phyloP scores from a whole-genome alignment of 2,888 invertebrate genomes.

The Nymphalis urticae region DNA sequence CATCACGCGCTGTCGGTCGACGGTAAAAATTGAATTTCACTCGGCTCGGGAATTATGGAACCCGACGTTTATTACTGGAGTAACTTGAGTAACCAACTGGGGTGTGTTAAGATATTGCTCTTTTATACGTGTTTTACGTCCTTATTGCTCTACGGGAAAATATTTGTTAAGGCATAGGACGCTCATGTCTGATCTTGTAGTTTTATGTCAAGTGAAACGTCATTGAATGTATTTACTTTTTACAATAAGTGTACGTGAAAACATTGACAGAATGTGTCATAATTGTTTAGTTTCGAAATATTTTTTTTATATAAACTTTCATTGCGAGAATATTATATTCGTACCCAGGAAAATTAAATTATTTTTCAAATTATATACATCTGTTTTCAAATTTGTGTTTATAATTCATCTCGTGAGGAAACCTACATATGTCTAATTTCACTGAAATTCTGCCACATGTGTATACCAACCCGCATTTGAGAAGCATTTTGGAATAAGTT shows the following conservation, averaged over 20 bases:
- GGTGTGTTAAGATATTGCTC: constrained; percentile 37
- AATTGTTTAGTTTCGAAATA: no score
- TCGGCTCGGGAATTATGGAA: constrained; percentile 30
- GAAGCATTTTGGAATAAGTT: no score
- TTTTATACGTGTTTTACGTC: constrained; percentile 30
- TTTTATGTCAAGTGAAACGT: constrained; percentile 4
- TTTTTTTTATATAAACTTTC: no score
- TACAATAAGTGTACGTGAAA: neutral
- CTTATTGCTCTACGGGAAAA: neutral
- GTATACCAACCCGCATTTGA: no score
- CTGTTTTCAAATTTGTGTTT: no score
- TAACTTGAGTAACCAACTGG: constrained; percentile 32
- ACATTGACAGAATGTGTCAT: neutral
- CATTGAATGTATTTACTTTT: neutral
- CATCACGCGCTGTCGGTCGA: constrained; percentile 25
- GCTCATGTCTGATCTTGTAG: constrained; percentile 6
- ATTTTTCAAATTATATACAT: no score
- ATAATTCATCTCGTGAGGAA: no score
- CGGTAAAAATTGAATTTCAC: constrained; percentile 36
- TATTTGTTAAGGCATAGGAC: neutral
- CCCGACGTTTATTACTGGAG: constrained; percentile 21
- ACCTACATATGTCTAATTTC: no score
- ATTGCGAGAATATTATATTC: no score
- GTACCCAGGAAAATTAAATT: no score
- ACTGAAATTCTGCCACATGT: no score